Percentiles rank a stretch among this genome's conserved stretches.
These are phyloP conservation scores for Lepas anatifera DNA, from an alignment of 2,888 invertebrate species.

Conservation along the genomic window DNA sequence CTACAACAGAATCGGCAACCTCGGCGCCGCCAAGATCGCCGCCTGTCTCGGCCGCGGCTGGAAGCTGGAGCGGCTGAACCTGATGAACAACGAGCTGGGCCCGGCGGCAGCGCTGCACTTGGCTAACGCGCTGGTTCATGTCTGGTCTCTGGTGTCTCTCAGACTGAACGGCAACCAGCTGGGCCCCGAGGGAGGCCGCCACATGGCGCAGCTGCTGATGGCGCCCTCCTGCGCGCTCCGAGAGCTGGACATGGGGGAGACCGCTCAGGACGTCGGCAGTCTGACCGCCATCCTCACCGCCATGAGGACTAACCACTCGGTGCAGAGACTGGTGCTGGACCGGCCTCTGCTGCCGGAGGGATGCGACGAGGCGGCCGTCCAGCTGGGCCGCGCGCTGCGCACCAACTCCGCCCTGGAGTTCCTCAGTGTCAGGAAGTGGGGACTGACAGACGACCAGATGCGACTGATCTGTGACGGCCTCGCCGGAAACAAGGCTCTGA, in stretches of 20 bases:
- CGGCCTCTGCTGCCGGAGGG: slow-evolving; percentile 8
- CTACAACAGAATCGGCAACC: slow-evolving; percentile 9
- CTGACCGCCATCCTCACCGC: neutral
- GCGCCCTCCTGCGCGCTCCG: neutral
- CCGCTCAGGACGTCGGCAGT: neutral
- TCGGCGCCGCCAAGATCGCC: neutral
- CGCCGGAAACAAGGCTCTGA: neutral
- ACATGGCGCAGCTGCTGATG: neutral
- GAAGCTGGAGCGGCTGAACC: neutral
- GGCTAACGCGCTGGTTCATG: neutral
- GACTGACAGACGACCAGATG: slow-evolving; percentile 6
- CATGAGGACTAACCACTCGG: neutral
- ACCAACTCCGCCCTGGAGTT: neutral
- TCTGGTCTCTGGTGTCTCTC: neutral
- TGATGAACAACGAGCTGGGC: slow-evolving; percentile 7
- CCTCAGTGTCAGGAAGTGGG: neutral
- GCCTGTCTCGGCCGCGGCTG: neutral
- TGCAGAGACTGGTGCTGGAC: slow-evolving; percentile 7
- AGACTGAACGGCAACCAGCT: slow-evolving; percentile 5
- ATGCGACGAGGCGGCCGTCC: neutral
- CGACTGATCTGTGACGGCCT: neutral
- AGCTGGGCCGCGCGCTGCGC: neutral
- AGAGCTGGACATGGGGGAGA: slow-evolving; percentile 4
- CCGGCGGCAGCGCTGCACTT: neutral
- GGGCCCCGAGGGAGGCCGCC: neutral